Evolutionary conservation across 1,140 invertebrate genomes (phyloP), one percentile per base, ranked within the genome.

Genomic region (Sminthurinus signatus): DNA sequence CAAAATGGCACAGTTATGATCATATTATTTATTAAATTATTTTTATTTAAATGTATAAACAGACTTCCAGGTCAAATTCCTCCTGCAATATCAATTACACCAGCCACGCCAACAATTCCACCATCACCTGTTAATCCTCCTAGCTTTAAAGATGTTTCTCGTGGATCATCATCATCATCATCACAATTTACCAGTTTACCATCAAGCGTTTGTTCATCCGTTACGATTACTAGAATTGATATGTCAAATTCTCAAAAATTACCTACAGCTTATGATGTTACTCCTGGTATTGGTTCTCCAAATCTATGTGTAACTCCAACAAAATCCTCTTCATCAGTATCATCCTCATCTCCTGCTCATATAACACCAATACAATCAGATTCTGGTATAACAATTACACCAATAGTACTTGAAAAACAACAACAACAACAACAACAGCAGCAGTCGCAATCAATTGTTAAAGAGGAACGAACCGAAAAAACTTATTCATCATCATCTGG

Each of bases 351-450:
- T 51, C 25, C 50, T 8, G 28, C 56, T n/a, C 36, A 50, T 0
- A 44, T 44, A 8, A 62, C 60, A 29, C 63, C 65, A 23, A 29
- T 61, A 0, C 64, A 69, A 8, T 60, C 67, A 10, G 48, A 50
- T 4, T 69, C 70, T 25, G 70, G 70, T n/a, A 72, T 72, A 23
- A 72, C 70, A 4, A 72, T 72, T 3, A 72, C 70, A 27, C 70
- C 70, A 19, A 72, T 72, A 32, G 52, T 69, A 5, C 65, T 72
- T 64, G 68, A 62, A 8, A 61, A 61, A 19, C 62, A 62, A 29
- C 31, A 50, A 2, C 15, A 31, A 56, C 32, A 43, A 17, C 42
- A 51, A 23, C 52, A 27, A 3, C 36, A 21, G 36, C 50, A 39
- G 50, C 48, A 54, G 8, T 21, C 10, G 42, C 27, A 31, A n/a